Evolutionary conservation across 2,113 vertebrate genomes (phyloP).

Genomic region (Forbesichthys papilliferus): DNA sequence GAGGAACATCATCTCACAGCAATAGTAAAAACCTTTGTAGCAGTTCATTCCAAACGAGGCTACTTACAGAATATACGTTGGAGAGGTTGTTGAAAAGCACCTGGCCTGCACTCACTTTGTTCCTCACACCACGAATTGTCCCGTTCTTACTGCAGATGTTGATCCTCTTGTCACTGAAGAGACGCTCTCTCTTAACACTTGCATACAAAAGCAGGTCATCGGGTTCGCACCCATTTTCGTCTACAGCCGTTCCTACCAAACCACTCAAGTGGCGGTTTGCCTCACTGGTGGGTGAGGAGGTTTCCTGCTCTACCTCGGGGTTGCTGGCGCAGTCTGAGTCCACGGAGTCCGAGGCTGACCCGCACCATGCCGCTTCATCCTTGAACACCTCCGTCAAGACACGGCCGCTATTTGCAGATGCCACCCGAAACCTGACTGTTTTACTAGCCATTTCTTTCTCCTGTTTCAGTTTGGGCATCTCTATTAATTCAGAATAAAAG

Average conservation of each 20-base stretch:
- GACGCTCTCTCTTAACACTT: slow-evolving; percentile 82
- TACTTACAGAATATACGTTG: slow-evolving; percentile 87
- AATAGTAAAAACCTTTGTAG: background rate
- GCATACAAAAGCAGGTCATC: slow-evolving; percentile 89
- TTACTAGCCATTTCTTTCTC: slow-evolving; percentile 73
- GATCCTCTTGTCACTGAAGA: slow-evolving; percentile 87
- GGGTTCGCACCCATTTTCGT: slow-evolving; percentile 78
- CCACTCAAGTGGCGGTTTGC: slow-evolving; percentile 83
- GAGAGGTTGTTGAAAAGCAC: slow-evolving; percentile 93
- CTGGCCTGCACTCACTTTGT: slow-evolving; percentile 98
- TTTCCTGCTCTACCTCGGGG: slow-evolving; percentile 78
- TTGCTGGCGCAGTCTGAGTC: slow-evolving; percentile 84
- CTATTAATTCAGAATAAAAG: slow-evolving; percentile 62
- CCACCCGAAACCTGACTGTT: slow-evolving; percentile 91
- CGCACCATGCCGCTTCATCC: slow-evolving; percentile 71
- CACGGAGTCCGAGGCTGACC: slow-evolving; percentile 73
- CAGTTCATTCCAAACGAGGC: background rate
- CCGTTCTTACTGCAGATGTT: slow-evolving; percentile 99
- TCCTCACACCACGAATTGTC: slow-evolving; percentile 92
- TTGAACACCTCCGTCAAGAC: slow-evolving; percentile 92
- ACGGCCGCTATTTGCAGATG: slow-evolving; percentile 90
- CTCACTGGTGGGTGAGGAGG: slow-evolving; percentile 73
- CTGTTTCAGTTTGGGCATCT: slow-evolving; percentile 64
- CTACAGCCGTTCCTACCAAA: slow-evolving; percentile 63
- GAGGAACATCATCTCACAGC: background rate